Conservation (phyloP, 2,888 invertebrate species). For the Seira musarum region DNA sequence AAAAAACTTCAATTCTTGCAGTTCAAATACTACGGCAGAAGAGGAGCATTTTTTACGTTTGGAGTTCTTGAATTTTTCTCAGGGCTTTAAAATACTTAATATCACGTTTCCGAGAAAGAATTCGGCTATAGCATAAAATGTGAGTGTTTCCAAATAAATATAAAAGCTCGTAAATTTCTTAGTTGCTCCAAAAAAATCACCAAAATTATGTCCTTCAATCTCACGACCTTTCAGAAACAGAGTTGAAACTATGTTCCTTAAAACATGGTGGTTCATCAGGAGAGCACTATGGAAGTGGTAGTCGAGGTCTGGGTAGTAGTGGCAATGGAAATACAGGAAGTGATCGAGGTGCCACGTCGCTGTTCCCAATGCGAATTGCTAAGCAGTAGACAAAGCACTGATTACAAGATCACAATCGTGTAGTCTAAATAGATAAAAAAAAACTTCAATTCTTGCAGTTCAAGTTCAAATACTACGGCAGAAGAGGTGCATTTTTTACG, state of each 20-base stretch:
- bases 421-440: neutral
- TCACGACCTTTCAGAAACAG: too few species aligned
- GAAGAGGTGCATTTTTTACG: too few species aligned
- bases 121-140: neutral
- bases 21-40: too few species aligned
- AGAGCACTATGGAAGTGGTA: too few species aligned
- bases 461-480: neutral
- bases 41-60: too few species aligned
- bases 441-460: neutral
- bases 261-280: too few species aligned
- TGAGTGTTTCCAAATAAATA: too few species aligned
- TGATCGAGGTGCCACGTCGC: slow-evolving; percentile 18
- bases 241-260: too few species aligned
- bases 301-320: neutral
- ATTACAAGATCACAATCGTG: neutral
- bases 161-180: too few species aligned
- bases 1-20: neutral
- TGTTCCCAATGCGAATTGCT: slow-evolving; percentile 38
- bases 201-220: neutral
- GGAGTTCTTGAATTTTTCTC: slow-evolving; percentile 16
- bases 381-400: slow-evolving; percentile 8
- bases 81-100: slow-evolving; percentile 5
- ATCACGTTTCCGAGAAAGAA: neutral
- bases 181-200: too few species aligned
- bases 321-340: slow-evolving; percentile 9